Conservation (phyloP, 1,140 invertebrate genomes). For the Hylaeus volcanicus region DNA sequence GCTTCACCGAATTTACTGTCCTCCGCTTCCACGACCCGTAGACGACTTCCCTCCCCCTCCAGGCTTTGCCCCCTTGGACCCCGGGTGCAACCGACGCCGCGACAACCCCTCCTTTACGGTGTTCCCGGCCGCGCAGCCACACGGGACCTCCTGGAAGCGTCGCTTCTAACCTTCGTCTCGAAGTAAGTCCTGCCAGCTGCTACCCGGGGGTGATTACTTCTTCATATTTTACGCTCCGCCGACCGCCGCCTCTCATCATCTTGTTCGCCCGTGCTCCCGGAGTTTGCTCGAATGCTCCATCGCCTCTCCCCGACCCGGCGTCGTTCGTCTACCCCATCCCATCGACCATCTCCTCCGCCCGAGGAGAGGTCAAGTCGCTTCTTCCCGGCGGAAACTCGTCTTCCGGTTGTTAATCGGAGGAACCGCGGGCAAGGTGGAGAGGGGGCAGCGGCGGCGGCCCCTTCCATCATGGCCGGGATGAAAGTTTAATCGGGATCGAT, state of each 20-base stretch:
- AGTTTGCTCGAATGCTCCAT: constrained; percentile 28
- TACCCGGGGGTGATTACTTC: constrained; percentile 53
- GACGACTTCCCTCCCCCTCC: constrained; percentile 19
- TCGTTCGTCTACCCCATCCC: background rate
- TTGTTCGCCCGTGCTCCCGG: constrained; percentile 31
- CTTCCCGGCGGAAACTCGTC: constrained; percentile 1
- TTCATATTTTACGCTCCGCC: constrained; percentile 53
- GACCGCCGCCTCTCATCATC: constrained; percentile 42
- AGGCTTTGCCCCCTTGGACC: background rate
- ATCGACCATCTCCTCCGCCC: background rate
- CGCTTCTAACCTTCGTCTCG: constrained; percentile 42
- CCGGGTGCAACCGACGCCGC: constrained; percentile 9
- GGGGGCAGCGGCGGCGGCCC: too few species aligned
- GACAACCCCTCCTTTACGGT: constrained; percentile 44
- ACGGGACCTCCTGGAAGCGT: constrained; percentile 24
- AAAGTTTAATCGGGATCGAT: constrained; percentile 35
- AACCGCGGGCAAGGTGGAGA: background rate
- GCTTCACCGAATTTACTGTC: constrained; percentile 63
- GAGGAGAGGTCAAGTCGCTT: constrained; percentile 23
- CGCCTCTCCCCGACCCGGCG: background rate
- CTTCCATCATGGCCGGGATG: background rate
- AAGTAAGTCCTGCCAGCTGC: constrained; percentile 52
- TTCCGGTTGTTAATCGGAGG: constrained; percentile 22
- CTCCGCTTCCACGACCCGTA: constrained; percentile 42
- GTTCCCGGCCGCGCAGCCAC: constrained; percentile 38